A percentile compares a stretch with the other conserved stretches of the same genome.
Conservation (phyloP, 1,140 invertebrate species). For the Anastrepha obliqua region DNA sequence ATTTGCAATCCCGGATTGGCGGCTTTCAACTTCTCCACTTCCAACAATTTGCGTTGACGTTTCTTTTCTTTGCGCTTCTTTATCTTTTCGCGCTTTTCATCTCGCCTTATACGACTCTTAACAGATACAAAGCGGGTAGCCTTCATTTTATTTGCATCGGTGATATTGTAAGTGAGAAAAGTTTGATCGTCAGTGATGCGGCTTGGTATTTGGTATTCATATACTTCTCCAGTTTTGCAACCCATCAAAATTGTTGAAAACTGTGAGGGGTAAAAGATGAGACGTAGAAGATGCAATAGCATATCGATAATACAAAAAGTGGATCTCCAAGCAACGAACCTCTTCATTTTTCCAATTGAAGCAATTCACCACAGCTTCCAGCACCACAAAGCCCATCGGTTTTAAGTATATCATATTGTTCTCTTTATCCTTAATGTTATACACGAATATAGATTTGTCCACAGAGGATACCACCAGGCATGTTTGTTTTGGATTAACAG, state of each 20-base stretch:
- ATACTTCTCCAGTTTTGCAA: slow-evolving; percentile 76
- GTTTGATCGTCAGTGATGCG: slow-evolving; percentile 73
- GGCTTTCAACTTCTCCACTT: slow-evolving; percentile 76
- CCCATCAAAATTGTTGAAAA: slow-evolving; percentile 76
- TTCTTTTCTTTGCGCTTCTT: slow-evolving; percentile 76
- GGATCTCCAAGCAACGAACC: neutral
- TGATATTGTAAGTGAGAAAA: slow-evolving; percentile 75
- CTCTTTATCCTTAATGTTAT: slow-evolving; percentile 73
- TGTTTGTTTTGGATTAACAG: slow-evolving; percentile 76
- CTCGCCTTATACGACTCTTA: slow-evolving; percentile 77
- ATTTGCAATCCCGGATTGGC: slow-evolving; percentile 78
- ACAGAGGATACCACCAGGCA: slow-evolving; percentile 80
- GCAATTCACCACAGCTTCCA: slow-evolving; percentile 78
- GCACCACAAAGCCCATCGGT: slow-evolving; percentile 81
- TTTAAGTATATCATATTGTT: slow-evolving; percentile 75
- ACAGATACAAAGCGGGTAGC: slow-evolving; percentile 77
- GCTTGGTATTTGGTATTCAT: slow-evolving; percentile 76
- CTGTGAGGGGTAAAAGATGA: slow-evolving; percentile 60
- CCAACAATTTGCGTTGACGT: slow-evolving; percentile 75
- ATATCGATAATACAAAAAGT: neutral
- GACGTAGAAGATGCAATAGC: neutral
- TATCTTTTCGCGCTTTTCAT: slow-evolving; percentile 72
- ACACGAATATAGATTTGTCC: slow-evolving; percentile 82
- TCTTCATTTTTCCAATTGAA: slow-evolving; percentile 77
- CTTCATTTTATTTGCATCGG: slow-evolving; percentile 66